Evolutionary conservation across 2,797 vertebrate genomes (phyloP).

Genomic region (Allobates femoralis): DNA sequence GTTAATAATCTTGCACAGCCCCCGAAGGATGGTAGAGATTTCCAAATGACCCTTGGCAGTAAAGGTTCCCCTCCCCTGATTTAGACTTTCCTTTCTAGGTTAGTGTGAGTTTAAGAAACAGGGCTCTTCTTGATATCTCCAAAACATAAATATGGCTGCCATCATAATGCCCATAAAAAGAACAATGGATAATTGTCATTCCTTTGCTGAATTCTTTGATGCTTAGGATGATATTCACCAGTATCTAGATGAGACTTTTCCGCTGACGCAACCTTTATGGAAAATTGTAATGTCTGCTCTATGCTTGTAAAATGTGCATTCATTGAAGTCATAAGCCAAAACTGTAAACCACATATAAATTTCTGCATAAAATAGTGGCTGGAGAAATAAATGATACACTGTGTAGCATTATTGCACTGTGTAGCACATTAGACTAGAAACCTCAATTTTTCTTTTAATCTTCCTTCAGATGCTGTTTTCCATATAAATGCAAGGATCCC

Average conservation of each 20-base stretch:
- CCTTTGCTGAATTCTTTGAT: neutral
- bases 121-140: neutral
- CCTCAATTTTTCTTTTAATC: slow-evolving; percentile 49
- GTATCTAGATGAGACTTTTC: neutral
- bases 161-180: neutral
- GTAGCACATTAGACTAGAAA: slow-evolving; percentile 19
- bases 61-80: too few species aligned
- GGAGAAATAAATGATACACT: slow-evolving; percentile 35
- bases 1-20: too few species aligned
- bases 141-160: neutral
- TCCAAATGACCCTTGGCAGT: too few species aligned
- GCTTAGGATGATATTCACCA: neutral
- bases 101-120: neutral
- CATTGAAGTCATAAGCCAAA: slow-evolving; percentile 19
- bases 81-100: too few species aligned
- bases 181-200: neutral
- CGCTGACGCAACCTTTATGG: slow-evolving; percentile 16
- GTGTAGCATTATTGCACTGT: slow-evolving; percentile 36
- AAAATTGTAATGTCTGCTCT: neutral
- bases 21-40: too few species aligned
- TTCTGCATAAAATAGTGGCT: slow-evolving; percentile 26
- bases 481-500: slow-evolving; percentile 45
- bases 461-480: slow-evolving; percentile 31
- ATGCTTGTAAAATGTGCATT: slow-evolving; percentile 28
- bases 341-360: slow-evolving; percentile 33